Percentiles rank a stretch among this genome's conserved stretches.
Evolutionary conservation across 23 tunicate species (phyloP).

Genomic region (Botrylloides violaceus): DNA sequence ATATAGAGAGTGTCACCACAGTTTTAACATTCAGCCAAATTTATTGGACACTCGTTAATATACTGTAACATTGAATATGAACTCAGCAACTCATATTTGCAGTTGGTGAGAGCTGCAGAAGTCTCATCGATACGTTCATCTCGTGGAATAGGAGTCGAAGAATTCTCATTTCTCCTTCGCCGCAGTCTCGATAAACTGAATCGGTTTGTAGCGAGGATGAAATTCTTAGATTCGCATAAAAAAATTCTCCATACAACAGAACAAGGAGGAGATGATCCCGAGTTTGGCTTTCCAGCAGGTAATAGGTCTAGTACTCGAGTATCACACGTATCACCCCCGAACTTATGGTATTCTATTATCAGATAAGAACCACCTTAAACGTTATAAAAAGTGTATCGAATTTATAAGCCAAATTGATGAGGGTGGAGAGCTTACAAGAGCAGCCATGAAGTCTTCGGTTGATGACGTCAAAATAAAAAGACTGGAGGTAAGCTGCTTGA

Average conservation of each 20-base stretch:
- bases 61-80: too few species aligned
- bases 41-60: too few species aligned
- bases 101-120: slow-evolving; percentile 19
- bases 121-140: slow-evolving; percentile 20
- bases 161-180: slow-evolving; percentile 25
- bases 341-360: too few species aligned
- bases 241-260: slow-evolving; percentile 1
- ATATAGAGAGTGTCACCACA: too few species aligned
- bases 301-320: too few species aligned
- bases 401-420: slow-evolving; percentile 7
- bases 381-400: neutral
- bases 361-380: neutral
- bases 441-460: neutral
- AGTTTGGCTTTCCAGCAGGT: too few species aligned
- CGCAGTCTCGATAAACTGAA: slow-evolving; percentile 8
- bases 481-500: slow-evolving; percentile 12
- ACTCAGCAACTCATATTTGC: neutral
- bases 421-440: neutral
- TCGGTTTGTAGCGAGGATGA: slow-evolving; percentile 8
- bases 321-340: too few species aligned
- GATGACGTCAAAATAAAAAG: slow-evolving; percentile 17
- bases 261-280: neutral
- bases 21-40: too few species aligned
- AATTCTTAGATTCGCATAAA: slow-evolving; percentile 19
- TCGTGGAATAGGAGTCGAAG: slow-evolving; percentile 18